phyloP scores from a whole-genome alignment of 2,797 vertebrate species.

The Smutsia gigantea region DNA sequence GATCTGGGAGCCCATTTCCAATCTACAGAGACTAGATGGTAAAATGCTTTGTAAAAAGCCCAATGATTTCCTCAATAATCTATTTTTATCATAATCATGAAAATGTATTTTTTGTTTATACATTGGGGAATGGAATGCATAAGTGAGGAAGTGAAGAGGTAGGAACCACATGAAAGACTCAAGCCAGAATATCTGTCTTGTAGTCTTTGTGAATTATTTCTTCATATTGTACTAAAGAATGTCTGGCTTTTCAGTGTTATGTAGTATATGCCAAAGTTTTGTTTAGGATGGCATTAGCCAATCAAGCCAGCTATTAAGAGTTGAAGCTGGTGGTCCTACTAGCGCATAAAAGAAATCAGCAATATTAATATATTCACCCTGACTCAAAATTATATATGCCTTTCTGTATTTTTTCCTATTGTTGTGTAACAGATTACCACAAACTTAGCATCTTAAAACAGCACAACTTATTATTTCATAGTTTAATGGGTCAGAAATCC shows the following conservation, averaged over 20 bases:
- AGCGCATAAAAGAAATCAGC: background rate
- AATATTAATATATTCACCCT: background rate
- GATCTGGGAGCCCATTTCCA: background rate
- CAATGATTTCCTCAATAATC: background rate
- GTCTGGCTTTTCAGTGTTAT: background rate
- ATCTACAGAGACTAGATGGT: background rate
- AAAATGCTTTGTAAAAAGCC: background rate
- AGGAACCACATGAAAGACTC: background rate
- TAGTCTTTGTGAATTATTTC: background rate
- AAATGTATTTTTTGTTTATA: background rate
- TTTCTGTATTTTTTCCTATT: constrained; percentile 7
- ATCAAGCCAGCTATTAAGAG: background rate
- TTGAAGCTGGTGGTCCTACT: background rate
- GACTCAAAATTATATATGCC: background rate
- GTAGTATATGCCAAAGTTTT: background rate
- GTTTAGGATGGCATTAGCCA: background rate
- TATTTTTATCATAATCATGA: background rate
- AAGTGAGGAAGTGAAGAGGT: background rate
- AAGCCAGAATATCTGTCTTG: background rate
- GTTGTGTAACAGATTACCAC: background rate
- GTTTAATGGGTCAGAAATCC: background rate
- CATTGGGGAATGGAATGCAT: background rate
- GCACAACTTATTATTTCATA: background rate
- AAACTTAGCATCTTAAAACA: background rate
- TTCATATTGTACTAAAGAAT: background rate